Evolutionary conservation across 2,888 invertebrate species (phyloP).

Genomic region (Auanema sp.): DNA sequence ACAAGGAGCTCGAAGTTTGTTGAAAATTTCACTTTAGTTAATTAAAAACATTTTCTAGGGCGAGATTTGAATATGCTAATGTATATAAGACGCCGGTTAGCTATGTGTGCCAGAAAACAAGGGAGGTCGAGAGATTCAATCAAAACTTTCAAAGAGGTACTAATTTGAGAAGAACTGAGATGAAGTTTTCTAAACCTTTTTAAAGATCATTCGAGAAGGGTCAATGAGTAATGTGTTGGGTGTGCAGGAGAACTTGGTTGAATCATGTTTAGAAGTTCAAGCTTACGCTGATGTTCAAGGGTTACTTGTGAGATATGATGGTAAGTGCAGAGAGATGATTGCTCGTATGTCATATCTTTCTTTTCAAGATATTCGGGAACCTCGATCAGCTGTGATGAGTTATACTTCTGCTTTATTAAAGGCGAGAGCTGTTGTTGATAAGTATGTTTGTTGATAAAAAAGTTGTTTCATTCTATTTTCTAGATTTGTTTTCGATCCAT

Average conservation of each 20-base stretch:
- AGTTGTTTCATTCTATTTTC: constrained; percentile 7
- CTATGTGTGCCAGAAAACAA: constrained; percentile 94
- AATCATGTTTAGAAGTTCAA: constrained; percentile 90
- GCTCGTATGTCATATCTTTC: not conserved
- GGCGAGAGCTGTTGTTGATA: constrained; percentile 71
- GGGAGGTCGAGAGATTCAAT: constrained; percentile 92
- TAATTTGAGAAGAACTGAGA: not conserved
- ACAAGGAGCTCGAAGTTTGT: constrained; percentile 16
- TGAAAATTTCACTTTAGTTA: constrained; percentile 2
- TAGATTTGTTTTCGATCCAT: constrained; percentile 52
- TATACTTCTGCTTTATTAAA: constrained; percentile 92
- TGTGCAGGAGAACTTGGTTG: constrained; percentile 93
- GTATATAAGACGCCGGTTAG: constrained; percentile 87
- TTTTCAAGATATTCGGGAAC: constrained; percentile 79
- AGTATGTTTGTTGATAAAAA: constrained; percentile 39
- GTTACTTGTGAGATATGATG: constrained; percentile 85
- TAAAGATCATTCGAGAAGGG: constrained; percentile 86
- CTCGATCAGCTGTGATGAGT: constrained; percentile 90
- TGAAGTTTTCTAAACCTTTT: constrained; percentile 39
- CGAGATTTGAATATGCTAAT: constrained; percentile 90
- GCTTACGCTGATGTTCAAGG: constrained; percentile 94
- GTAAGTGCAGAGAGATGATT: constrained; percentile 33
- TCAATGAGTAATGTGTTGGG: constrained; percentile 90
- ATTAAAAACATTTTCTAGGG: constrained; percentile 67
- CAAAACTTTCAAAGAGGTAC: constrained; percentile 85